Conservation (phyloP, 2,797 vertebrate species). For the Pantherophis alleghaniensis region DNA sequence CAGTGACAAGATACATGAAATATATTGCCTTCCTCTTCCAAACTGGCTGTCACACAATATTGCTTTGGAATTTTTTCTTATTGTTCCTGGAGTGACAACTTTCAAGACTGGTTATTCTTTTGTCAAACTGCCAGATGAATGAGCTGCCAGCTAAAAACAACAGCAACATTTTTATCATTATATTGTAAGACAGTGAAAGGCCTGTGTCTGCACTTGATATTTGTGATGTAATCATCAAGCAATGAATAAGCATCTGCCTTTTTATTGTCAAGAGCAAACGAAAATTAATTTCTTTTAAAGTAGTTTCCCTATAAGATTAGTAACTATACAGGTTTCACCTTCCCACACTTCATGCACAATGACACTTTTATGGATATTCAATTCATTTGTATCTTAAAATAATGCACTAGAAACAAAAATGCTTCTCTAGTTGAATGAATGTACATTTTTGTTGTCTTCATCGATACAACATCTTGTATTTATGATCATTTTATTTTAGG, state of each 20-base stretch:
- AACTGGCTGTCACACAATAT: neutral
- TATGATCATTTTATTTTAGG: neutral
- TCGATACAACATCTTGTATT: neutral
- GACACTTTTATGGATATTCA: neutral
- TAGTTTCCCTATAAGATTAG: neutral
- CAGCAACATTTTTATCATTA: neutral
- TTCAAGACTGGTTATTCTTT: neutral
- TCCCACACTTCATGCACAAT: neutral
- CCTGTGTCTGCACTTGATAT: neutral
- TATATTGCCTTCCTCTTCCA: neutral
- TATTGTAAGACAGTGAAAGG: neutral
- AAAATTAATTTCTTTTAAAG: neutral
- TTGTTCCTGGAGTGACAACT: neutral
- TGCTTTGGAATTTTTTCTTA: neutral
- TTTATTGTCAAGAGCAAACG: neutral
- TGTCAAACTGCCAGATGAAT: neutral
- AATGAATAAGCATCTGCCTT: neutral
- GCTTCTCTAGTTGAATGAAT: neutral
- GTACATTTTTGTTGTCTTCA: neutral
- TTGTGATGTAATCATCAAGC: neutral
- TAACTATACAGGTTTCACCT: neutral
- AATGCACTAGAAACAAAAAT: neutral
- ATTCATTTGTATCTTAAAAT: neutral
- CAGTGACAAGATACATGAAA: neutral
- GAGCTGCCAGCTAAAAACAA: neutral